Conservation (phyloP, 2,888 invertebrate species). For the Tachina grossa region DNA sequence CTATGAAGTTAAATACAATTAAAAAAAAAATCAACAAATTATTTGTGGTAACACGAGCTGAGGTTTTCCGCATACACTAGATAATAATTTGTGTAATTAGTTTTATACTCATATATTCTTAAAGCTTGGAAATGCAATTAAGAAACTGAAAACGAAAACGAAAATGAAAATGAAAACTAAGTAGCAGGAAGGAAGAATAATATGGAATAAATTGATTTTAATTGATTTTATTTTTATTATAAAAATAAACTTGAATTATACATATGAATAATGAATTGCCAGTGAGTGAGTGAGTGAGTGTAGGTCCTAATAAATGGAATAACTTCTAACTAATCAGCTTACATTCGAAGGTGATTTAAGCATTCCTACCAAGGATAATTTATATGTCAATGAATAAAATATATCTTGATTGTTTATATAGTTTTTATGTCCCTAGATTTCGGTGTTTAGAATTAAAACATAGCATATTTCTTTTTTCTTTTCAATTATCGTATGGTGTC, state of each 20-base stretch:
- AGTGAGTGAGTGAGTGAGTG: not conserved
- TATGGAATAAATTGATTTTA: conserved; percentile 14
- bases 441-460: too few relatives aligned
- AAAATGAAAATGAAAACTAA: not conserved
- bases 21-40: conserved; percentile 32
- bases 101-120: conserved; percentile 7
- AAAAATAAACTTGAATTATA: conserved; percentile 5
- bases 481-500: conserved; percentile 46
- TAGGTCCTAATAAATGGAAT: not conserved
- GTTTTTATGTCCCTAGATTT: not conserved
- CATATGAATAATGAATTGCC: not conserved
- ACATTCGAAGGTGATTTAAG: too few relatives aligned
- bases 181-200: conserved; percentile 51
- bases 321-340: too few relatives aligned
- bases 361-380: too few relatives aligned
- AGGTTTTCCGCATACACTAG: conserved; percentile 58
- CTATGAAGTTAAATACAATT: conserved; percentile 36
- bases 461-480: not conserved
- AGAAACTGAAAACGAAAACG: not conserved
- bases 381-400: too few relatives aligned
- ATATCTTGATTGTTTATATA: too few relatives aligned
- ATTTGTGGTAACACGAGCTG: conserved; percentile 62
- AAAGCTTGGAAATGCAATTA: not conserved
- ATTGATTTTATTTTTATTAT: not conserved
- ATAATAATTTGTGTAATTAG: not conserved